These are phyloP conservation scores for Temnothorax ravouxi DNA, from an alignment of 2,888 invertebrate genomes.

Conservation along the genomic window DNA sequence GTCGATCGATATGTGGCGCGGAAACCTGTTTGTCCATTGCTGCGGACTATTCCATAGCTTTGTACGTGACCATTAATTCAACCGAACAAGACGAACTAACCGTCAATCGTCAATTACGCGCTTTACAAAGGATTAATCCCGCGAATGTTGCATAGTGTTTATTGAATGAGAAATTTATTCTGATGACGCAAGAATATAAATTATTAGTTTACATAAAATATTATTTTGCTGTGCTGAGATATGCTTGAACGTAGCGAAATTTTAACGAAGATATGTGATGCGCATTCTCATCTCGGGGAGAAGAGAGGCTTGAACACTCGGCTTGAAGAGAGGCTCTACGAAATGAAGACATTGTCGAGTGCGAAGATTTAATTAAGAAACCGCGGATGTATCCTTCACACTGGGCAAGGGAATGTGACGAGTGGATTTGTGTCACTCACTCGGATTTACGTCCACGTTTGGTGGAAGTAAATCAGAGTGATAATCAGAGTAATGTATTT, in stretches of 20 bases:
- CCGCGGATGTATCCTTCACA: neutral
- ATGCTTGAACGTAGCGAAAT: neutral
- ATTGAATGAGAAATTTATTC: neutral
- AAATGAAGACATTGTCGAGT: conserved; percentile 33
- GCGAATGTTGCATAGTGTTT: neutral
- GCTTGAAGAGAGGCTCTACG: neutral
- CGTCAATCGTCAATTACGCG: conserved; percentile 1
- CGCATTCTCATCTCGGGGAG: neutral
- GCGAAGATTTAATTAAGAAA: conserved; percentile 49
- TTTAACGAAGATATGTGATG: neutral
- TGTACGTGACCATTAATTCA: neutral
- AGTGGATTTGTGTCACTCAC: conserved; percentile 31
- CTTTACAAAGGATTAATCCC: conserved; percentile 24
- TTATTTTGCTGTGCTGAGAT: neutral
- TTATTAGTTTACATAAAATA: neutral
- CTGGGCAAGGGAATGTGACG: conserved; percentile 14
- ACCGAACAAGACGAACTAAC: neutral
- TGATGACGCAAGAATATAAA: neutral
- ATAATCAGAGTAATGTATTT: conserved; percentile 3
- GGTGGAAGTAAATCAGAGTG: neutral
- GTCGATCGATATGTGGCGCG: neutral
- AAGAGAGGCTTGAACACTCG: neutral
- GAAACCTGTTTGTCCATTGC: conserved; percentile 17
- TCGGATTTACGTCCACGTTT: neutral
- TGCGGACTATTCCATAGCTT: neutral